Evolutionary conservation across 2,888 invertebrate genomes (phyloP), one percentile per base, ranked within the genome.

Genomic region (Mellilla xanthometata): DNA sequence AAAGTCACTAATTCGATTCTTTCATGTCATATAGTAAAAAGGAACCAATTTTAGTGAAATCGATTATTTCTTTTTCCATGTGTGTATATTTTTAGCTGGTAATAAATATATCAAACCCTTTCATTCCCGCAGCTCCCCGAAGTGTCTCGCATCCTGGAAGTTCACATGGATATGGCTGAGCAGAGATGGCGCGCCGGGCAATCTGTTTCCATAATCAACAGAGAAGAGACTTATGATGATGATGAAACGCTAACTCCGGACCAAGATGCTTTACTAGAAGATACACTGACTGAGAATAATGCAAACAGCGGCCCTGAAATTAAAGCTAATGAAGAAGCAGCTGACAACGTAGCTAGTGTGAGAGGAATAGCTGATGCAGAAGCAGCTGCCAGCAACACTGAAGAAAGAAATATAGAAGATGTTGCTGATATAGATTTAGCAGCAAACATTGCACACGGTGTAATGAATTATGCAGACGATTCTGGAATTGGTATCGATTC

Each of bases 101-200:
- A n/a, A n/a, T n/a, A 1, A 19, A 1, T 1, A 5, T 1, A 19
- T 1, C 15, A 1, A 19, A 19, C 0, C 24, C 2, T 3, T 12
- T 9, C 4, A 36, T 6, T 4, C 31, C 34, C 39, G 39, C 53
- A 90, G 89, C 56, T 89, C 0, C 82, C 87, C 2, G 87, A 84
- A 64, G 87, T 85, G 7, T 88, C 88, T 0, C 72, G 72, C 1
- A 74, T 87, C 3, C 56, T 89, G 1, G 81, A 86, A 58, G 79
- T 65, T 0, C 85, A 83, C 49, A 83, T 89, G 65, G 76, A 74
- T 9, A 73, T 68, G 8, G 78, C 81, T 0, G 85, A 83, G 46
- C 75, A 77, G 44, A 64, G 75, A 42, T 78, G 81, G 76, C 66
- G 80, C 0, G 69, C 76, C 0, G 77, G 74, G 0, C 68, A 71